Evolutionary conservation across 2,888 invertebrate genomes (phyloP), one percentile per base, ranked within the genome.

Genomic region (Pachycephus smyrnensis): DNA sequence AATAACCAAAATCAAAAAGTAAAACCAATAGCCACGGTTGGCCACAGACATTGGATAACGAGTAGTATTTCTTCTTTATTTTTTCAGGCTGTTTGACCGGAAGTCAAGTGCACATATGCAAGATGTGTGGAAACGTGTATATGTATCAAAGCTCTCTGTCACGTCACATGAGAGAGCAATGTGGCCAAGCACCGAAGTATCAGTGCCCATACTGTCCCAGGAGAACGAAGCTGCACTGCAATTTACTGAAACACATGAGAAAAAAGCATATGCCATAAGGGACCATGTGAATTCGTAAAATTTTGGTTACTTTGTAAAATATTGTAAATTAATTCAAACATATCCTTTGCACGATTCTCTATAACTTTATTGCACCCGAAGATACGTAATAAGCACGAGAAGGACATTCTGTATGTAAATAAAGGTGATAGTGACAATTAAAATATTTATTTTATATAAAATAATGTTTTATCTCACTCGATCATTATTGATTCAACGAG

Each of bases 121-220:
- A 76, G 31, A 79, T 79, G 35, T 91, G 91, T 81, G 90, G 89
- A 80, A 90, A 90, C 76, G 79, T 82, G 35, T 91, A 91, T 84
- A 84, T 87, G 83, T 87, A 87, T 86, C 86, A 86, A 79, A 88
- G 88, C 74, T 89, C 89, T 73, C 83, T 90, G 83, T 86, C 81
- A 75, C 85, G 90, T 71, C 91, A 91, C 80, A 73, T 88, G 74
- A 86, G 86, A 77, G 88, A 91, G 40, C 90, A 91, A 80, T 91
- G 91, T 82, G 90, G 90, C 36, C 87, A 89, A 82, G 80, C 86
- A 11, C 90, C 91, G 32, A 89, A 88, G 80, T 88, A 90, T 82
- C 88, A 90, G 77, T 92, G 91, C 78, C 89, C 88, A 33, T 89
- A 86, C 83, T 91, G 91, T 77, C 87, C 89, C 69, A 89, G 88